phyloP scores from a whole-genome alignment of 1,140 invertebrate species.

The Batillaria attramentaria region DNA sequence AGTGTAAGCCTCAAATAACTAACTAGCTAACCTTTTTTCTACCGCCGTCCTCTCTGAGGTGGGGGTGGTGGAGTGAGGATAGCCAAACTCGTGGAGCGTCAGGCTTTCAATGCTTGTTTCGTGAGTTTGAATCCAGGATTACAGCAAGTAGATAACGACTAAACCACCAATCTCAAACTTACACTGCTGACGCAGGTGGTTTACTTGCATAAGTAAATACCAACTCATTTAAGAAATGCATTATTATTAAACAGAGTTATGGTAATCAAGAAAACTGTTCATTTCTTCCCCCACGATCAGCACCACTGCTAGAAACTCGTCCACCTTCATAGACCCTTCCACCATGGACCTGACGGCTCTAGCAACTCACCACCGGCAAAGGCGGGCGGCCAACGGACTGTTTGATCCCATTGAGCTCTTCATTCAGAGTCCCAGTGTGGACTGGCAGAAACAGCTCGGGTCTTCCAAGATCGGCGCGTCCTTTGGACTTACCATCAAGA shows the following conservation, averaged over 20 bases:
- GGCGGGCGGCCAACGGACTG: neutral
- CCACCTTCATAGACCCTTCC: neutral
- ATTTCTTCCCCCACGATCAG: neutral
- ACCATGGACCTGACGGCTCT: neutral
- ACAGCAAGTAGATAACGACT: no score
- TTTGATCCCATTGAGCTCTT: slow-evolving; percentile 17
- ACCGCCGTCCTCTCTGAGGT: no score
- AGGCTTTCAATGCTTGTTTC: no score
- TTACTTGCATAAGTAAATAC: no score
- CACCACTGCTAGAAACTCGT: slow-evolving; percentile 3
- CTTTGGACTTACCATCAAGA: slow-evolving; percentile 52
- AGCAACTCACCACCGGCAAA: slow-evolving; percentile 11
- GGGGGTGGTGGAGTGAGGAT: no score
- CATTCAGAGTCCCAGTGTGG: slow-evolving; percentile 44
- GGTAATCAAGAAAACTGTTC: neutral
- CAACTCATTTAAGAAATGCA: no score
- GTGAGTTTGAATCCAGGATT: no score
- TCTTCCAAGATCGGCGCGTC: slow-evolving; percentile 47
- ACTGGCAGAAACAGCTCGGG: slow-evolving; percentile 50
- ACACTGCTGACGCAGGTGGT: no score
- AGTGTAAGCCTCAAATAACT: no score
- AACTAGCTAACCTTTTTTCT: no score
- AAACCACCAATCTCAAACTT: no score
- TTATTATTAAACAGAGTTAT: neutral
- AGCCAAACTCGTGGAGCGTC: no score